A percentile compares a stretch with the other conserved stretches of the same genome.
Evolutionary conservation across 2,113 vertebrate genomes (phyloP).

Genomic region (Triplophysa siluroides): DNA sequence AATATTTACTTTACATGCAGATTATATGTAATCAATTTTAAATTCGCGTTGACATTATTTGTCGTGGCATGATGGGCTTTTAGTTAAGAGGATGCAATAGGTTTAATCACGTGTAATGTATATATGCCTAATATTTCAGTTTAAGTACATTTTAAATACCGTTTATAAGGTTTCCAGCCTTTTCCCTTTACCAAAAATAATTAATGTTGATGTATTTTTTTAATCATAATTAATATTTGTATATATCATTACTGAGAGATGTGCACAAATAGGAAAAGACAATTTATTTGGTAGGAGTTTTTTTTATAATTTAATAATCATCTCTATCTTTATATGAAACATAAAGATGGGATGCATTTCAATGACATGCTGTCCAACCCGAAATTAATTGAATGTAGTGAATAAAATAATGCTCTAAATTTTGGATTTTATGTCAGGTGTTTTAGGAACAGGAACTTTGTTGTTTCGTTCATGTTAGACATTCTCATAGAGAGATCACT

Average conservation of each 20-base stretch:
- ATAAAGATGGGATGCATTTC: background rate
- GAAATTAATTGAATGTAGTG: background rate
- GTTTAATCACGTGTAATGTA: background rate
- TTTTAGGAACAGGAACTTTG: background rate
- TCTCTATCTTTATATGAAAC: background rate
- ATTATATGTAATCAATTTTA: conserved; percentile 28
- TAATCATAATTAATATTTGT: conserved; percentile 49
- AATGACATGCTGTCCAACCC: conserved; percentile 16
- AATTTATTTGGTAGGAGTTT: conserved; percentile 66
- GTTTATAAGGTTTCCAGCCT: conserved; percentile 58
- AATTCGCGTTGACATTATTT: conserved; percentile 23
- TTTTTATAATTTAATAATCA: background rate
- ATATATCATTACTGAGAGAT: conserved; percentile 68
- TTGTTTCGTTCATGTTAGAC: background rate
- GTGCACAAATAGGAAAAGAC: conserved; percentile 68
- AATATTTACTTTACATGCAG: conserved; percentile 47
- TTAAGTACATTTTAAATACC: conserved; percentile 57
- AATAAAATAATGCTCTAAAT: conserved; percentile 14
- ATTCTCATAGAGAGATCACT: background rate
- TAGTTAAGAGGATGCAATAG: conserved; percentile 21
- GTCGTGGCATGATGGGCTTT: conserved; percentile 21
- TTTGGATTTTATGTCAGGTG: background rate
- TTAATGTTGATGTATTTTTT: conserved; percentile 63
- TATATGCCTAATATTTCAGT: conserved; percentile 14
- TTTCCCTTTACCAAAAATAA: conserved; percentile 62